A percentile compares a stretch with the other conserved stretches of the same genome.
phyloP scores from a whole-genome alignment of 1,140 invertebrate genomes.

The Aleiodes sp. region DNA sequence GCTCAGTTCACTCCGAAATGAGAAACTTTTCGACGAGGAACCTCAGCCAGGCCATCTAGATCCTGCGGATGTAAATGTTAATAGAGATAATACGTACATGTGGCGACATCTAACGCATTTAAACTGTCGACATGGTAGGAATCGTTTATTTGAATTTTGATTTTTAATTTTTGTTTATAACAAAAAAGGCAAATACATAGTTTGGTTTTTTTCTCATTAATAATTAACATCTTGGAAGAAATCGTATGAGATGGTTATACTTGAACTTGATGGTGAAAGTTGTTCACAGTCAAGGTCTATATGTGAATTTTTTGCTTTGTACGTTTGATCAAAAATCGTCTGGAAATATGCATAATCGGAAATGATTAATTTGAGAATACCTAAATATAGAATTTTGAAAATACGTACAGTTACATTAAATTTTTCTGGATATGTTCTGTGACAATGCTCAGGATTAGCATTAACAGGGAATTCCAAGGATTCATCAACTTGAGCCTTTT shows the following conservation, averaged over 20 bases:
- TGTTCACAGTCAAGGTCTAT: neutral
- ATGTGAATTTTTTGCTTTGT: constrained; percentile 1
- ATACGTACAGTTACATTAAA: constrained; percentile 45
- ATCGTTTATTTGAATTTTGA: too few species aligned
- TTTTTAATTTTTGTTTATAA: too few species aligned
- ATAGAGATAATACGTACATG: neutral
- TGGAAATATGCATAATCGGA: constrained; percentile 15
- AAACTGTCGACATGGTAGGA: neutral
- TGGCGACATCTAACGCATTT: neutral
- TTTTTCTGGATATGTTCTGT: constrained; percentile 44
- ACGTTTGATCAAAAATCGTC: constrained; percentile 41
- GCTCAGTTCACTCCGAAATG: constrained; percentile 16
- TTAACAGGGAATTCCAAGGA: constrained; percentile 33
- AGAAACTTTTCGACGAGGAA: neutral
- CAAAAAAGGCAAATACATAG: too few species aligned
- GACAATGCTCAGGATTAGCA: constrained; percentile 22
- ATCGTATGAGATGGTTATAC: neutral
- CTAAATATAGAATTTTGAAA: neutral
- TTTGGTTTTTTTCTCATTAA: too few species aligned
- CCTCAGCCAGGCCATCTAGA: neutral
- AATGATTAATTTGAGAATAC: neutral
- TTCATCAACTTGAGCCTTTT: constrained; percentile 31
- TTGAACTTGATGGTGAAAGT: constrained; percentile 25
- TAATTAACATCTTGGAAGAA: too few species aligned
- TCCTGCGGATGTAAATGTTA: too few species aligned